phyloP scores from a whole-genome alignment of 2,888 invertebrate genomes.

The Caradrina clavipalpis region DNA sequence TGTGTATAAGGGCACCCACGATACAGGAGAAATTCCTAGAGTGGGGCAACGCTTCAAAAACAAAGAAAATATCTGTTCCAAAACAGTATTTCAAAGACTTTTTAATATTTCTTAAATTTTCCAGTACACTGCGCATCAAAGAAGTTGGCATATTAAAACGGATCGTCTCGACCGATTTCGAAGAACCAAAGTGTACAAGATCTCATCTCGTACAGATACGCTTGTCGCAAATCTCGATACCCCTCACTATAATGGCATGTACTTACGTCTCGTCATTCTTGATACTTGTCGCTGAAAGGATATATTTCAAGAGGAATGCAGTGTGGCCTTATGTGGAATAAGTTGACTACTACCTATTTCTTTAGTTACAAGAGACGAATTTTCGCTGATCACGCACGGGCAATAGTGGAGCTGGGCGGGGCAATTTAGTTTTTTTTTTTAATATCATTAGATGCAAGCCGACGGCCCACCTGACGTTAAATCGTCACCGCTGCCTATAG shows the following conservation, averaged over 20 bases:
- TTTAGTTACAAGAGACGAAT: not conserved
- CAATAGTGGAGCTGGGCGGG: not conserved
- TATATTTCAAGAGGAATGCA: conserved; percentile 62
- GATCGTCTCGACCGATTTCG: conserved; percentile 37
- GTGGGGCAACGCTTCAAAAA: too few species aligned
- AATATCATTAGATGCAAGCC: too few species aligned
- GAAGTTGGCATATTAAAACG: conserved; percentile 72
- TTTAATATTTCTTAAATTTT: conserved; percentile 33
- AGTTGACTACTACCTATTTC: not conserved
- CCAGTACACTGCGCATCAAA: conserved; percentile 72
- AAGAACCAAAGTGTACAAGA: conserved; percentile 57
- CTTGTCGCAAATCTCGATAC: conserved; percentile 68
- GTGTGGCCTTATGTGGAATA: conserved; percentile 76
- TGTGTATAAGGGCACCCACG: too few species aligned
- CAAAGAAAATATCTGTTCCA: too few species aligned
- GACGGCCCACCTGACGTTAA: too few species aligned
- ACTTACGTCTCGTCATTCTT: conserved; percentile 60
- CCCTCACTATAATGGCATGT: conserved; percentile 63
- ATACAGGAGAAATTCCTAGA: too few species aligned
- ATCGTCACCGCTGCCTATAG: too few species aligned
- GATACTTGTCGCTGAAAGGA: conserved; percentile 70
- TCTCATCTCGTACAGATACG: conserved; percentile 56
- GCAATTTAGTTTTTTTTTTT: too few species aligned
- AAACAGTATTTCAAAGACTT: too few species aligned
- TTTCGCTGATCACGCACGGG: not conserved